These are phyloP conservation scores for Cremastobaeus sp. DNA, from an alignment of 2,888 invertebrate species.

Conservation along the genomic window DNA sequence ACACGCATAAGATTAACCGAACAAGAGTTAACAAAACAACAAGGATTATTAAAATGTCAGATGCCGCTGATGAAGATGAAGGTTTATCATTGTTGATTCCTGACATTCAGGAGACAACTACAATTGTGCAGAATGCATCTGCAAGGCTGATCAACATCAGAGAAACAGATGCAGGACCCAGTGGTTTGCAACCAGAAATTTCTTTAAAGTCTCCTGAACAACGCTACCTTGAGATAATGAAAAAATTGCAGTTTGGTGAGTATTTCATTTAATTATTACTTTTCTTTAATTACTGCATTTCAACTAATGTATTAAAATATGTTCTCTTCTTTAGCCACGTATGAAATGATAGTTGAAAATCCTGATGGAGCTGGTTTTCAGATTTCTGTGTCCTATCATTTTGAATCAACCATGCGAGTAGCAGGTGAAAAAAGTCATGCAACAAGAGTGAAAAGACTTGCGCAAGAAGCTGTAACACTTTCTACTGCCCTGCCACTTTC, in stretches of 20 bases:
- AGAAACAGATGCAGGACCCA: constrained; percentile 75
- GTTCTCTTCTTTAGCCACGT: constrained; percentile 84
- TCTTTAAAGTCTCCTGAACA: constrained; percentile 83
- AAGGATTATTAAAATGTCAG: constrained; percentile 74
- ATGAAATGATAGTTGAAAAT: constrained; percentile 93
- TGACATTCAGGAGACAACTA: constrained; percentile 89
- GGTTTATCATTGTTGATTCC: constrained; percentile 93
- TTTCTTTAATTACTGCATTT: not conserved
- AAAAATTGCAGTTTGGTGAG: constrained; percentile 91
- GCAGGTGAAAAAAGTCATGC: constrained; percentile 93
- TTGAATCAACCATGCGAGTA: constrained; percentile 90
- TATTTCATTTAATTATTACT: not conserved
- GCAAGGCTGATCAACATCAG: constrained; percentile 66
- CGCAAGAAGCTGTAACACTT: constrained; percentile 96
- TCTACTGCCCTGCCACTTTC: constrained; percentile 95
- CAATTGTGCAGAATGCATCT: constrained; percentile 79
- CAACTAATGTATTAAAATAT: not conserved
- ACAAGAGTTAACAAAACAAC: constrained; percentile 71
- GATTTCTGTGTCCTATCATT: constrained; percentile 93
- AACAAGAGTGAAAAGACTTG: constrained; percentile 91
- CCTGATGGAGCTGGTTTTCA: constrained; percentile 85
- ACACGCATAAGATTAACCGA: constrained; percentile 88
- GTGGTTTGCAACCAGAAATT: constrained; percentile 78
- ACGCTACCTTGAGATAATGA: constrained; percentile 92
- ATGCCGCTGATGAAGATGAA: constrained; percentile 91